A percentile compares a stretch with the other conserved stretches of the same genome.
These are phyloP conservation scores for Drosophila limbata DNA, from an alignment of 2,888 invertebrate species.

Conservation along the genomic window DNA sequence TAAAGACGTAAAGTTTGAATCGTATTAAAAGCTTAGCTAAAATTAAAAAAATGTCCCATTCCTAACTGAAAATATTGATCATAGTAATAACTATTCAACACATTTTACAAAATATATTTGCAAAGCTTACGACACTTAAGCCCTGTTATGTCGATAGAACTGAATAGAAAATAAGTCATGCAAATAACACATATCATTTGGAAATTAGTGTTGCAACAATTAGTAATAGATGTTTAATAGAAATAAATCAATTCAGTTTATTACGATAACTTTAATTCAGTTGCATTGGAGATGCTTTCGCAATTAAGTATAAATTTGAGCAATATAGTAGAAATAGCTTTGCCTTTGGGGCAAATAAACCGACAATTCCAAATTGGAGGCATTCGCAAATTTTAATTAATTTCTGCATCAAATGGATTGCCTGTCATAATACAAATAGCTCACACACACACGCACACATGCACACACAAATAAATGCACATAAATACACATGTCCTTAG, in stretches of 20 bases:
- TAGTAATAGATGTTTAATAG: constrained; percentile 4
- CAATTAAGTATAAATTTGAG: constrained; percentile 14
- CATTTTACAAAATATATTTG: background rate
- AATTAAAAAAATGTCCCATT: background rate
- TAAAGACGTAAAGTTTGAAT: background rate
- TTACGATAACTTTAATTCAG: constrained; percentile 14
- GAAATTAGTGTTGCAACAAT: background rate
- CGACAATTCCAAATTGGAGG: constrained; percentile 24
- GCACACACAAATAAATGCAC: constrained; percentile 14
- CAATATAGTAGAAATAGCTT: constrained; percentile 14
- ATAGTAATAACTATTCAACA: background rate
- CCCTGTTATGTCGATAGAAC: background rate
- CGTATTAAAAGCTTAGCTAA: background rate
- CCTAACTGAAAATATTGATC: background rate
- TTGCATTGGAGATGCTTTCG: background rate
- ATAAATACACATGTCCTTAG: constrained; percentile 39
- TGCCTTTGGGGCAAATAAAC: constrained; percentile 31
- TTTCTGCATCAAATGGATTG: constrained; percentile 63
- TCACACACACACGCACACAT: constrained; percentile 16
- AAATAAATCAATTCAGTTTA: constrained; percentile 12
- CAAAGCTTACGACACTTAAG: background rate
- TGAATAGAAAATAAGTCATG: constrained; percentile 4
- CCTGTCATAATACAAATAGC: constrained; percentile 72
- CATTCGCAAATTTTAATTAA: constrained; percentile 70
- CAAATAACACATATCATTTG: background rate